Evolutionary conservation across 2,113 vertebrate species (phyloP).

Genomic region (Andinoacara biseriatus): DNA sequence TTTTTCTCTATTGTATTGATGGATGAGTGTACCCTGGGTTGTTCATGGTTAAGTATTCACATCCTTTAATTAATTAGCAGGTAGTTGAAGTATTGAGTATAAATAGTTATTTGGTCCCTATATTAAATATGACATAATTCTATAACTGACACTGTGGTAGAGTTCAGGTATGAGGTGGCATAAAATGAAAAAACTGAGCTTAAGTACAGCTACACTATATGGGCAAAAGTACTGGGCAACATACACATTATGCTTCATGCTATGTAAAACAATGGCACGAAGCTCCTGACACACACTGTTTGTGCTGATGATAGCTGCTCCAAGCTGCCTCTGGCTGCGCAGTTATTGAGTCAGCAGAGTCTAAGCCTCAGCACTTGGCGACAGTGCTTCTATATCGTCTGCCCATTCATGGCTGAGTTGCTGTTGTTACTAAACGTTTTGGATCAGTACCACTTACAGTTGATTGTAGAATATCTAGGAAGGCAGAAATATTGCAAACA

Average conservation of each 20-base stretch:
- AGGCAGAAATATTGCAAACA: background rate
- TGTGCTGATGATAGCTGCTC: background rate
- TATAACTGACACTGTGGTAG: too few species aligned
- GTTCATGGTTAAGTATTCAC: background rate
- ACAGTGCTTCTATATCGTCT: background rate
- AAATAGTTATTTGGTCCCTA: too few species aligned
- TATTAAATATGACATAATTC: too few species aligned
- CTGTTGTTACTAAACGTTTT: too few species aligned
- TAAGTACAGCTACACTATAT: background rate
- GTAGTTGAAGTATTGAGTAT: too few species aligned
- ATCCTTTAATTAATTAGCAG: background rate
- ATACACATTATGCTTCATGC: background rate
- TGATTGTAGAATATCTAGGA: background rate
- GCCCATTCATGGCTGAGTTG: background rate
- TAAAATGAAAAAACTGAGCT: background rate
- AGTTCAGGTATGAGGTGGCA: background rate
- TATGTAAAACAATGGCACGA: background rate
- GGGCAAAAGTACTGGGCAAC: background rate
- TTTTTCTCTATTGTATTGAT: background rate
- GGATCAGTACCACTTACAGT: background rate
- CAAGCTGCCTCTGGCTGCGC: too few species aligned
- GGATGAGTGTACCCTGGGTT: background rate
- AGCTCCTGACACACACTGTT: background rate
- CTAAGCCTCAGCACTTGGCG: too few species aligned
- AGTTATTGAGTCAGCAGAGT: background rate